Evolutionary conservation across 2,797 vertebrate species (phyloP).

Genomic region (Microhierax caerulescens): DNA sequence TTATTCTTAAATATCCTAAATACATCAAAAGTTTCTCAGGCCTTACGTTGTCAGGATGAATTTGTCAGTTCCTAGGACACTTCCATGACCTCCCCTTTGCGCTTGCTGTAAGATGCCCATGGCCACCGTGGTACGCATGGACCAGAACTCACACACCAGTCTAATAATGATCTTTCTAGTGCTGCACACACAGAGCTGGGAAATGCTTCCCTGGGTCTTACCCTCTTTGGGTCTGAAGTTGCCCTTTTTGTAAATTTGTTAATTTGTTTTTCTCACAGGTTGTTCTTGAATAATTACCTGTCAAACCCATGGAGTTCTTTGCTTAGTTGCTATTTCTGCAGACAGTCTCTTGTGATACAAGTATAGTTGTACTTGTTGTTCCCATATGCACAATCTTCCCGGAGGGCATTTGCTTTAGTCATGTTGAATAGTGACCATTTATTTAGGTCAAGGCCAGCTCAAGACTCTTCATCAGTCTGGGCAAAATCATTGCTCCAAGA

Average conservation of each 20-base stretch:
- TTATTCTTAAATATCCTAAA: background rate
- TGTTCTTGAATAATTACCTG: background rate
- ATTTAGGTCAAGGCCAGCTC: background rate
- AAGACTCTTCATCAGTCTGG: background rate
- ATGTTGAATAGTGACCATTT: background rate
- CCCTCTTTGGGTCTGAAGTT: background rate
- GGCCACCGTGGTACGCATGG: fast-evolving
- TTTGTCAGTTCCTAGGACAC: background rate
- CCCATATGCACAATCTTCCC: background rate
- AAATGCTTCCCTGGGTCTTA: background rate
- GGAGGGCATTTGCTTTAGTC: background rate
- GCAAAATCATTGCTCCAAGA: background rate
- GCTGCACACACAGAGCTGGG: background rate
- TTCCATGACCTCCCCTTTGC: background rate
- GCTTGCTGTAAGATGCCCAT: background rate
- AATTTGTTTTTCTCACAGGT: background rate
- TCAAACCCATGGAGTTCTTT: background rate
- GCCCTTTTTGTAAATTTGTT: background rate
- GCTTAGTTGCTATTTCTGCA: background rate
- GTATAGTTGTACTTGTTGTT: background rate
- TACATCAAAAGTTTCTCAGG: background rate
- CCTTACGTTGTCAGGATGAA: background rate
- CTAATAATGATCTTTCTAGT: background rate
- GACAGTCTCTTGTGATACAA: background rate
- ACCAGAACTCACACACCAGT: background rate